A percentile compares a stretch with the other conserved stretches of the same genome.
Evolutionary conservation across 2,888 invertebrate genomes (phyloP).

Genomic region (Leucophenga maculata): DNA sequence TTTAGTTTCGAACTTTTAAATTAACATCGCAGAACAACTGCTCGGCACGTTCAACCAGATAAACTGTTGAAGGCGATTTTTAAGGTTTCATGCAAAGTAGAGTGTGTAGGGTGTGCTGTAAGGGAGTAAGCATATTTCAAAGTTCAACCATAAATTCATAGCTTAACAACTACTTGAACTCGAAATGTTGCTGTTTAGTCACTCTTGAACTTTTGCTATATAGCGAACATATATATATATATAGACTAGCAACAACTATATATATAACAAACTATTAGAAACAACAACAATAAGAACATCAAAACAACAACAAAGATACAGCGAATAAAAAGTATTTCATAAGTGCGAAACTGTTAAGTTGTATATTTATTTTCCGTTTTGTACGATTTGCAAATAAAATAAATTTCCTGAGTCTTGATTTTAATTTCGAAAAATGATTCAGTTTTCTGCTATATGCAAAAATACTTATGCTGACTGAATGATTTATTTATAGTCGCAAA

Average conservation of each 20-base stretch:
- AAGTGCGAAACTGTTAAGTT: neutral
- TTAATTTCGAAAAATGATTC: too few species aligned
- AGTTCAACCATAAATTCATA: constrained; percentile 61
- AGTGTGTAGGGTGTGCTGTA: neutral
- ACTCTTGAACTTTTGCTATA: neutral
- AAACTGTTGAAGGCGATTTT: too few species aligned
- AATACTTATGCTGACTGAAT: too few species aligned
- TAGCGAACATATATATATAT: constrained; percentile 39
- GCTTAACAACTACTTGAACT: constrained; percentile 37
- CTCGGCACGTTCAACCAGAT: neutral
- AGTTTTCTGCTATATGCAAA: too few species aligned
- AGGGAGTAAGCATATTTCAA: constrained; percentile 46
- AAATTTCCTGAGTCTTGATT: neutral
- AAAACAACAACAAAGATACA: constrained; percentile 5
- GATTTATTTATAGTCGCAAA: too few species aligned
- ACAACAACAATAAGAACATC: constrained; percentile 37
- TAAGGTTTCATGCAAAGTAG: neutral
- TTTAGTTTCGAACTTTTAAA: constrained; percentile 43
- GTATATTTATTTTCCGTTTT: neutral
- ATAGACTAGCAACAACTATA: too few species aligned
- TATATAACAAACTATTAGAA: constrained; percentile 18
- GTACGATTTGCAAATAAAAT: neutral
- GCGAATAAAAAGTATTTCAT: neutral
- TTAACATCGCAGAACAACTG: constrained; percentile 32
- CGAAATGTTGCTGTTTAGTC: neutral